Percentiles rank a stretch among this genome's conserved stretches.
Conservation (phyloP, 2,888 invertebrate genomes). For the Trachelus stipa region DNA sequence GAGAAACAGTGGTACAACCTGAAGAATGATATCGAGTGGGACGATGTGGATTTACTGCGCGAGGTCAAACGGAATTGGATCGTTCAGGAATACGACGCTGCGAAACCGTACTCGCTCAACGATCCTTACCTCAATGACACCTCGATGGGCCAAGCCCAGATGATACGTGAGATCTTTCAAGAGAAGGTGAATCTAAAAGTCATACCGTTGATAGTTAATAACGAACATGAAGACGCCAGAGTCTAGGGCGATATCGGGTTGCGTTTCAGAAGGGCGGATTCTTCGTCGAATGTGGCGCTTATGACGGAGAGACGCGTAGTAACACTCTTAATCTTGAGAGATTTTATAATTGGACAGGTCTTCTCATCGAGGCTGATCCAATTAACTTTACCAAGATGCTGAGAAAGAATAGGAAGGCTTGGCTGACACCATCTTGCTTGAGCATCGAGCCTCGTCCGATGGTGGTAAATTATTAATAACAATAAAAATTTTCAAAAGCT, state of each 20-base stretch:
- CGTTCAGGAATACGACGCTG: conserved; percentile 25
- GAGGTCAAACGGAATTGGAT: conserved; percentile 45
- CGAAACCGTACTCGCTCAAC: conserved; percentile 43
- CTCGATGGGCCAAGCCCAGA: conserved; percentile 64
- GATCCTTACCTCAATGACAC: conserved; percentile 54
- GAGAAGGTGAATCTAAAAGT: conserved; percentile 52
- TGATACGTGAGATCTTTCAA: conserved; percentile 59
- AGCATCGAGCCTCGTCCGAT: conserved; percentile 62
- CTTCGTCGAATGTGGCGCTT: conserved; percentile 71
- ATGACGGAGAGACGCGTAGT: conserved; percentile 70
- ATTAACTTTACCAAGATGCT: conserved; percentile 65
- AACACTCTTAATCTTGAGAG: conserved; percentile 69
- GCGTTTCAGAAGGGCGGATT: conserved; percentile 65
- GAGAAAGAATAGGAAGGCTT: conserved; percentile 66
- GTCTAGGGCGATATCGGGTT: neutral
- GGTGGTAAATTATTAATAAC: conserved; percentile 52
- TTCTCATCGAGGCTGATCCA: conserved; percentile 70
- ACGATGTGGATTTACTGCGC: conserved; percentile 22
- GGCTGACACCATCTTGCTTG: conserved; percentile 67
- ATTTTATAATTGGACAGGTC: conserved; percentile 66
- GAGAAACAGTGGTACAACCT: conserved; percentile 41
- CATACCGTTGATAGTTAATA: neutral
- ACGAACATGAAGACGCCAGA: neutral
- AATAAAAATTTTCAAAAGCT: conserved; percentile 4
- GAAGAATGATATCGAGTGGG: conserved; percentile 30